Evolutionary conservation across 2,797 vertebrate species (phyloP).

Genomic region (Aplochiton taeniatus): DNA sequence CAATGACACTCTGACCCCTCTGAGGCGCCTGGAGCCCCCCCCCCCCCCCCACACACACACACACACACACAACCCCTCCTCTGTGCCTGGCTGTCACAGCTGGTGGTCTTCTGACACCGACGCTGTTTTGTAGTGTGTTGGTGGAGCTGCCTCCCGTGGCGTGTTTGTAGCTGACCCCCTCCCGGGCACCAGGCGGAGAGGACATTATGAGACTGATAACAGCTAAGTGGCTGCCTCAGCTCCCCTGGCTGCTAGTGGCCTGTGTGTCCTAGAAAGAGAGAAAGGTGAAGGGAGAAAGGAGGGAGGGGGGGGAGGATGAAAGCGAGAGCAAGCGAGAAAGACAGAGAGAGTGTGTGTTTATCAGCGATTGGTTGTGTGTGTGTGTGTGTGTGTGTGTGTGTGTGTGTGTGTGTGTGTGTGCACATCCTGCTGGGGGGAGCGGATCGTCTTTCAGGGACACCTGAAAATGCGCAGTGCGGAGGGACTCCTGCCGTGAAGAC

Average conservation of each 20-base stretch:
- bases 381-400: not conserved
- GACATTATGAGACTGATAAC: conserved; percentile 57
- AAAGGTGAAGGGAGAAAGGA: not conserved
- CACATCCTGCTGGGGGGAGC: not conserved
- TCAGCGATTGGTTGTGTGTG: not conserved
- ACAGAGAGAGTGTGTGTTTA: too few species aligned
- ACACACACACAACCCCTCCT: not conserved
- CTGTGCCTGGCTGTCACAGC: not conserved
- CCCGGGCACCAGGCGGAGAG: conserved; percentile 40
- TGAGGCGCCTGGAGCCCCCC: not conserved
- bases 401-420: not conserved
- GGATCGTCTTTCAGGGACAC: conserved; percentile 46
- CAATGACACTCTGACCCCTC: conserved; percentile 32
- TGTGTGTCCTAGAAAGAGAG: conserved; percentile 36
- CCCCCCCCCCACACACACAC: not conserved
- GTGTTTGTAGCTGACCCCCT: conserved; percentile 59
- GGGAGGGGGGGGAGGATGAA: not conserved
- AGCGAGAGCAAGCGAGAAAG: too few species aligned
- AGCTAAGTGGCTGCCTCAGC: conserved; percentile 45
- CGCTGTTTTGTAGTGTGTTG: not conserved
- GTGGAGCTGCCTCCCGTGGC: not conserved
- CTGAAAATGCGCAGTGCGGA: conserved; percentile 47
- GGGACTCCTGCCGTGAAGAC: conserved; percentile 14
- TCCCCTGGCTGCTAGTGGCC: conserved; percentile 44
- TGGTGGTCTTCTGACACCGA: not conserved